Evolutionary conservation across 2,797 vertebrate genomes (phyloP), one percentile per base, ranked within the genome.

Genomic region (Parambassis ranga): DNA sequence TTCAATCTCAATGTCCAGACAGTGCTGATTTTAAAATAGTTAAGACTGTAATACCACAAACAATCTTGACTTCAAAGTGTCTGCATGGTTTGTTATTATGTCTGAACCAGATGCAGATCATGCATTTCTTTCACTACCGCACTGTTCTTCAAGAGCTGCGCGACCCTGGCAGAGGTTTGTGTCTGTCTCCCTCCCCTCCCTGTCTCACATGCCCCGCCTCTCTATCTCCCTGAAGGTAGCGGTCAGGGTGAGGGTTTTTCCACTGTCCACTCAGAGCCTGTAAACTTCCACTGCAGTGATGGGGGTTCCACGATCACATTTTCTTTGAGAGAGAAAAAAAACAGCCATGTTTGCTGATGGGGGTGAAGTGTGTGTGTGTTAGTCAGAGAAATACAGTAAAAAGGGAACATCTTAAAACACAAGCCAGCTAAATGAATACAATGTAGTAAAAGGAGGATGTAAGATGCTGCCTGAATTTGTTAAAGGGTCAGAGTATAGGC

Each of bases 231-330:
- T 32, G 44, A 67, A 55, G 62, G 69, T 26, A 30, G 53, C 33
- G 19, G 75, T 74, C 67, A 75, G 74, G 55, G 67, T 75, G 61
- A 67, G 87, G 82, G 55, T 87, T 91, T 89, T 91, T 90, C 88
- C 90, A 90, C 81, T 88, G 80, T 79, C 73, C 70, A 42, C 53
- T 42, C 61, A 13, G 43, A 76, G 73, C 39, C 66, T 71, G 85
- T 89, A 87, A 89, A 89, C 81, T 85, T 87, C 87, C 86, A 88
- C 83, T 89, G 78, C 77, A 39, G 80, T 62, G 38, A 63, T 8
- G 66, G 46, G 60, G 13, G 39, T 6, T 76, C 59, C 72, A 69
- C 69, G 35, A 36, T 43, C 61, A 36, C 79, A 36, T 50, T 69
- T 36, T 22, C 42, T 20, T 22, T 9, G 1, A 7, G 58, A 67